These are phyloP conservation scores for Cephus pulcher DNA, from an alignment of 2,888 invertebrate genomes.

Conservation along the genomic window DNA sequence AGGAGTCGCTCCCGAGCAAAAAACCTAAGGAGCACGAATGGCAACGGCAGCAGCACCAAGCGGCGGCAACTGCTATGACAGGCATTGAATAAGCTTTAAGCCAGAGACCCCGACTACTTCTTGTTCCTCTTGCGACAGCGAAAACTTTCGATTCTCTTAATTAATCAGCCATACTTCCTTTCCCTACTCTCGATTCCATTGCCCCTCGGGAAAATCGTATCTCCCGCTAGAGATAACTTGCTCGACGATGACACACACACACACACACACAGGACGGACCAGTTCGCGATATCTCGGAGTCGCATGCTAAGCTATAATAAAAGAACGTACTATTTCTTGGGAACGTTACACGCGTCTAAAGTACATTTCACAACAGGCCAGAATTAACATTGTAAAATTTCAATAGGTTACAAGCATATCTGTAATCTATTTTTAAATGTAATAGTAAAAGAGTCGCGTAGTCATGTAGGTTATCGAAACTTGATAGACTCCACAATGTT, in stretches of 20 bases:
- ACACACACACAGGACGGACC: neutral
- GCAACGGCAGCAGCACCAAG: neutral
- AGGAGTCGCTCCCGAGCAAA: slow-evolving; percentile 8
- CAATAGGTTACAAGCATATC: neutral
- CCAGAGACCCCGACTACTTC: neutral
- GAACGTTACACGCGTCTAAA: neutral
- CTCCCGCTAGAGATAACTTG: neutral
- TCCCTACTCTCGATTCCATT: neutral
- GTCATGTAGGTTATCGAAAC: no score
- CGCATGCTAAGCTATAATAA: neutral
- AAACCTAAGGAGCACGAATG: neutral
- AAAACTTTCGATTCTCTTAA: neutral
- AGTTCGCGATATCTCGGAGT: neutral
- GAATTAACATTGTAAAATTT: neutral
- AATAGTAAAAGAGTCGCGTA: no score
- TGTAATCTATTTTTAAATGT: neutral
- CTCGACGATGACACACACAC: neutral
- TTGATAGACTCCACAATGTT: neutral
- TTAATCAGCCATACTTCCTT: neutral
- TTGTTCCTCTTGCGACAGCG: neutral
- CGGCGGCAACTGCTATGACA: neutral
- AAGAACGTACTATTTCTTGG: neutral
- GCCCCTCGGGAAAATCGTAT: neutral
- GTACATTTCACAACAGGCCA: neutral
- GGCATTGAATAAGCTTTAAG: neutral